Base-by-base conservation (phyloP, 2,888 invertebrate genomes). In the Epinotia brunnichana region DNA sequence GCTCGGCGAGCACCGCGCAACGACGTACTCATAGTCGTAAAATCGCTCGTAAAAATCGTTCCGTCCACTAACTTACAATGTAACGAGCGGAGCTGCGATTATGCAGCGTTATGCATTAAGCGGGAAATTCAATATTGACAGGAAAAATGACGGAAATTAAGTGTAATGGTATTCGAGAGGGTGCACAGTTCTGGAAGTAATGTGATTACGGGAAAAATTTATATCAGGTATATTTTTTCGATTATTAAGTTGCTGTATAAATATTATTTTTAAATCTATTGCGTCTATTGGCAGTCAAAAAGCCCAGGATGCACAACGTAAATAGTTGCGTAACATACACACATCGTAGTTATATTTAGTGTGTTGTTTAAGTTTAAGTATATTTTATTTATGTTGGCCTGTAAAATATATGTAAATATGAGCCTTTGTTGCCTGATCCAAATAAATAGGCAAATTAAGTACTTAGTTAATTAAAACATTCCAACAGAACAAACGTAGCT, bases 51-150 rank as follows among this genome's bases (percentile, higher is more conserved):
- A 80, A 79, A 78, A 80, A 69, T 74, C 75, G 72, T 73, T 70
- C 69, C 63, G 71, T 61, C 67, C 70, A 70, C 66, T 70, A 74
- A 73, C 70, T 71, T 74, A 70, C 78, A 79, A 77, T 78, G 76
- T 81, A 75, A 75, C 72, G 72, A 77, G 79, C 79, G 76, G 77
- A 80, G 77, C 76, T 74, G 70, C 76, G 79, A 82, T 80, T 82
- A 82, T 80, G 78, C 78, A 77, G 75, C 78, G 68, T 56, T 69
- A 73, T 73, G 73, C 73, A 69, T 57, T 68, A 59, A 59, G 24
- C 53, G 59, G 57, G 10, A 63, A 69, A 69, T 73, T 69, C 73
- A 69, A 73, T 73, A 69, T 73, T 73, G 68, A 53, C 69, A 41
- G n/a, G 69, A 59, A 53, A 59, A 75, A 75, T 76, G 74, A 75